phyloP scores from a whole-genome alignment of 2,888 invertebrate genomes.

The Drosophila prostipennis region DNA sequence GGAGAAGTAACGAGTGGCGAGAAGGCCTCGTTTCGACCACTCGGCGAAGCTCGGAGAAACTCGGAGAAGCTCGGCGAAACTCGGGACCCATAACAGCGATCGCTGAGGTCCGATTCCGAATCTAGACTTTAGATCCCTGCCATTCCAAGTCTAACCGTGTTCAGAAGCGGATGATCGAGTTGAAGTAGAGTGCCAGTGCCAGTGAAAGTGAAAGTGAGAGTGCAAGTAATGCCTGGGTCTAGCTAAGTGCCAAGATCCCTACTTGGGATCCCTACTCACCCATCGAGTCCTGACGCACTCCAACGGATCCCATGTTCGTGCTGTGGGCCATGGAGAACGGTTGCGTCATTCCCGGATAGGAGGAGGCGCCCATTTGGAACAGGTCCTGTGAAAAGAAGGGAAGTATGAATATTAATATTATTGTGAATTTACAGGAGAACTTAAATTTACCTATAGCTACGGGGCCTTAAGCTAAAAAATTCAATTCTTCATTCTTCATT shows the following conservation, averaged over 20 bases:
- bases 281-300: conserved; percentile 94
- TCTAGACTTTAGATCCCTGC: neutral
- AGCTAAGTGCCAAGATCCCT: neutral
- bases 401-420: too few species aligned
- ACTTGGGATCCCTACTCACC: conserved; percentile 87
- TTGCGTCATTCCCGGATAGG: conserved; percentile 96
- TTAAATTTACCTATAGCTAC: too few species aligned
- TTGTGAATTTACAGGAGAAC: too few species aligned
- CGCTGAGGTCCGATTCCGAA: neutral
- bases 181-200: neutral
- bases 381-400: conserved; percentile 74
- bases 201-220: neutral
- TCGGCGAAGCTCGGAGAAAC: neutral
- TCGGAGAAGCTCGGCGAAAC: too few species aligned
- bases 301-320: conserved; percentile 96
- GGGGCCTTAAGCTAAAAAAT: too few species aligned
- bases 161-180: neutral
- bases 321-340: conserved; percentile 97
- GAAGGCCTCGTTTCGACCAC: neutral
- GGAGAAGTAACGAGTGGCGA: too few species aligned
- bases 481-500: too few species aligned
- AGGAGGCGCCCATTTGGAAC: conserved; percentile 94
- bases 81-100: neutral
- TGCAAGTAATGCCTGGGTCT: neutral
- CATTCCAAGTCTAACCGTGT: neutral